Conservation (phyloP, 1,140 invertebrate genomes). For the Orchestia grillus region DNA sequence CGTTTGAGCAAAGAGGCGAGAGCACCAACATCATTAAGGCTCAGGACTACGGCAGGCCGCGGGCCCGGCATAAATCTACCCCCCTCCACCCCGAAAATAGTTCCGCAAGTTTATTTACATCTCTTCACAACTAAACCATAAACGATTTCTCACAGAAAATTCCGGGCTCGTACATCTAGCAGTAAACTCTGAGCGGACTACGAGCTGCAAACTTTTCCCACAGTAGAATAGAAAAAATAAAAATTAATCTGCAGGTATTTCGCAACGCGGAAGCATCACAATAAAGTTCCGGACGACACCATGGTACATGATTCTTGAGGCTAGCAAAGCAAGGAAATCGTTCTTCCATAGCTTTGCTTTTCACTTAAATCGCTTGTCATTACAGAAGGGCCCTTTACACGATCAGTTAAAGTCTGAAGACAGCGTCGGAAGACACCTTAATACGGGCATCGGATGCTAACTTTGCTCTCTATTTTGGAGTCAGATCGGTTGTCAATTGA, state of each 20-base stretch:
- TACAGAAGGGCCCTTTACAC: no score
- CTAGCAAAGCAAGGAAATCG: not conserved
- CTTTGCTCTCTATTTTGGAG: no score
- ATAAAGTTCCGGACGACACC: not conserved
- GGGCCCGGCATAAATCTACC: not conserved
- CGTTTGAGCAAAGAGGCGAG: not conserved
- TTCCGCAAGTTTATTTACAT: not conserved
- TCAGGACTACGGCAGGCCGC: not conserved
- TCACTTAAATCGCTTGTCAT: not conserved
- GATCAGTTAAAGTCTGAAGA: no score
- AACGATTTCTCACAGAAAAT: not conserved
- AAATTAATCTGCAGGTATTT: not conserved
- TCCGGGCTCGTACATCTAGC: not conserved
- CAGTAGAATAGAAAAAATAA: not conserved
- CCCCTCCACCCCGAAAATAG: not conserved
- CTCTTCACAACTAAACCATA: not conserved
- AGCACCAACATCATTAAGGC: not conserved
- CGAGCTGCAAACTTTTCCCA: not conserved
- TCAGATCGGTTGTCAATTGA: no score
- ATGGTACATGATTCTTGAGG: not conserved
- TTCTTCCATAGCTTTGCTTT: not conserved
- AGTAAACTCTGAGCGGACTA: not conserved
- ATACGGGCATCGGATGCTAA: no score
- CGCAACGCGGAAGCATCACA: not conserved
- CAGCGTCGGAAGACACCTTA: no score